Evolutionary conservation across 1,140 invertebrate genomes (phyloP).

Genomic region (Brachionus manjavacas): DNA sequence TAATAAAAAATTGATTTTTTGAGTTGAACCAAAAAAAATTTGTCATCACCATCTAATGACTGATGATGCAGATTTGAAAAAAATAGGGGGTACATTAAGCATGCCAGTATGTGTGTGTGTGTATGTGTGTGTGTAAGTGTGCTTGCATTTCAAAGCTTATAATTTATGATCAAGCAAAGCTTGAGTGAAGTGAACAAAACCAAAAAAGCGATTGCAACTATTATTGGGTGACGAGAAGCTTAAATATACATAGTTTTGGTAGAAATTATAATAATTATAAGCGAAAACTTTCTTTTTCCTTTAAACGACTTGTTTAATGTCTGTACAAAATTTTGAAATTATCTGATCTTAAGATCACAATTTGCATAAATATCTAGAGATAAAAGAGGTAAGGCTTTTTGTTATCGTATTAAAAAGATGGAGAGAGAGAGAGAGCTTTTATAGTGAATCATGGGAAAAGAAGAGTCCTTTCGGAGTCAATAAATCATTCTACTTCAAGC

Average conservation of each 20-base stretch:
- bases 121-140: not conserved
- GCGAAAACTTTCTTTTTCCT: not conserved
- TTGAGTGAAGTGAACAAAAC: not conserved
- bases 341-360: not conserved
- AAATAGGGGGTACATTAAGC: not conserved
- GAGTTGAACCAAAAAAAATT: not conserved
- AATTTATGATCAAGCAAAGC: not conserved
- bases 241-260: not conserved
- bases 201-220: not conserved
- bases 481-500: not conserved
- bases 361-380: not conserved
- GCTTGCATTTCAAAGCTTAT: not conserved
- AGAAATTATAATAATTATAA: not conserved
- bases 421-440: not conserved
- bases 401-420: not conserved
- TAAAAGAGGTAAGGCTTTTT: not conserved
- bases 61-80: not conserved
- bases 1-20: constrained; percentile 36
- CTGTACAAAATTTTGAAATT: not conserved
- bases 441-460: not conserved
- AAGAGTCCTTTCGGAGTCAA: not conserved
- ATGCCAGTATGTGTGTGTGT: not conserved
- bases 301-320: not conserved
- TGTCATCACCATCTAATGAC: not conserved
- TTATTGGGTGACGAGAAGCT: not conserved